Conservation (phyloP, 1,140 invertebrate species). For the Maniola jurtina region DNA sequence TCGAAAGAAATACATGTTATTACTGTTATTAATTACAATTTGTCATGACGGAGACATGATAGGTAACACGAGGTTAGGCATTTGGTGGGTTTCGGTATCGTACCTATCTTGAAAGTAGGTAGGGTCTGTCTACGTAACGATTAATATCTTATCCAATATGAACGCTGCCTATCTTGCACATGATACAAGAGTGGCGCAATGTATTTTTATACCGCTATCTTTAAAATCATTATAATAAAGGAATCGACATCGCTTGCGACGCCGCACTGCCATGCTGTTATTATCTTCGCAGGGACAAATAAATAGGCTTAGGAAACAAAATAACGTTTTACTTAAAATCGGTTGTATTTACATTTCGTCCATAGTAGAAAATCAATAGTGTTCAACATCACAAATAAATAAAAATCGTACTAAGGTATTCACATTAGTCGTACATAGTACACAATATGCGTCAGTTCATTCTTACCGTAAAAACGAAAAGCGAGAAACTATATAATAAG, state of each 20-base stretch:
- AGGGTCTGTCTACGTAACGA: neutral
- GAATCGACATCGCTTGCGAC: conserved; percentile 16
- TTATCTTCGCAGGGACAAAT: conserved; percentile 50
- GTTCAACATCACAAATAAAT: conserved; percentile 78
- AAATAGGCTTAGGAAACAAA: conserved; percentile 75
- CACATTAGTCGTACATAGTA: conserved; percentile 71
- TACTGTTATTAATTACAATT: too few relatives aligned
- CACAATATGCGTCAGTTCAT: conserved; percentile 69
- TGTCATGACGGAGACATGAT: too few relatives aligned
- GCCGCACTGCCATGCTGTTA: neutral
- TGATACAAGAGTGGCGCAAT: conserved; percentile 39
- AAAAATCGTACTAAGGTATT: conserved; percentile 77
- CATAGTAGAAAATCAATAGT: conserved; percentile 77
- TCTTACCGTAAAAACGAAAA: conserved; percentile 69
- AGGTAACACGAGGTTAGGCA: too few relatives aligned
- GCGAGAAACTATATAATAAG: conserved; percentile 61
- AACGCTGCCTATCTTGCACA: conserved; percentile 38
- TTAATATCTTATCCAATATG: conserved; percentile 29
- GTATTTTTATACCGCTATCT: conserved; percentile 51
- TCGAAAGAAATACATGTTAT: too few relatives aligned
- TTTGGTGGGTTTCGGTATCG: neutral
- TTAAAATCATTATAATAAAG: conserved; percentile 34
- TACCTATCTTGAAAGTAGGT: neutral
- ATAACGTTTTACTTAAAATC: conserved; percentile 78
- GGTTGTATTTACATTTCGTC: conserved; percentile 78